A percentile compares a stretch with the other conserved stretches of the same genome.
Evolutionary conservation across 2,888 invertebrate genomes (phyloP).

Genomic region (Lordiphosa andalusiaca): DNA sequence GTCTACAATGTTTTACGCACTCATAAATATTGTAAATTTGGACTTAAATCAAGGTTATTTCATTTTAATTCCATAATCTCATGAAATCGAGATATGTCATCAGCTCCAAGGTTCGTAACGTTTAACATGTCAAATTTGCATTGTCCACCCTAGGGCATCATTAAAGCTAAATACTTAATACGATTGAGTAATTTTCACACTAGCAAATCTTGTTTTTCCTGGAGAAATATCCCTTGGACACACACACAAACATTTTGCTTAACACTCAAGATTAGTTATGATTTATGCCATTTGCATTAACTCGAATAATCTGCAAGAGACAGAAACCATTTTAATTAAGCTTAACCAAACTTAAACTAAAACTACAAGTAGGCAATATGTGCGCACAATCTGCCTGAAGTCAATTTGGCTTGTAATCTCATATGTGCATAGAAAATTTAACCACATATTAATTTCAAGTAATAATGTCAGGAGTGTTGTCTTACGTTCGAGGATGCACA

Average conservation of each 20-base stretch:
- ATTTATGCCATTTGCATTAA: slow-evolving; percentile 22
- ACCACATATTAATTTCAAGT: no score
- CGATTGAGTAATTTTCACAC: neutral
- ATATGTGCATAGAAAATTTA: slow-evolving; percentile 6
- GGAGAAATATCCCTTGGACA: no score
- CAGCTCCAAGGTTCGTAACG: no score
- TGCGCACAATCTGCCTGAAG: slow-evolving; percentile 4
- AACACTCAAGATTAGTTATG: slow-evolving; percentile 1
- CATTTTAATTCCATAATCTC: no score
- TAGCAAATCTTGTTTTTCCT: neutral
- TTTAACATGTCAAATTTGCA: no score
- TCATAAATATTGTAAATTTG: no score
- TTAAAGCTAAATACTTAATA: neutral
- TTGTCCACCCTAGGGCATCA: neutral
- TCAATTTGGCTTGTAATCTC: slow-evolving; percentile 3
- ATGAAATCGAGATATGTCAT: no score
- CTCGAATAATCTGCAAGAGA: slow-evolving; percentile 14
- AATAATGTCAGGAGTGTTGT: no score
- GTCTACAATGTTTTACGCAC: no score
- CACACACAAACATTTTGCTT: neutral
- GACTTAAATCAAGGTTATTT: no score
- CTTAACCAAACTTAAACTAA: neutral
- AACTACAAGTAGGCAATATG: neutral
- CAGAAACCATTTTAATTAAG: slow-evolving; percentile 10
- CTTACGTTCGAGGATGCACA: no score